Conservation (phyloP, 2,888 invertebrate species). For the Luperina testacea region DNA sequence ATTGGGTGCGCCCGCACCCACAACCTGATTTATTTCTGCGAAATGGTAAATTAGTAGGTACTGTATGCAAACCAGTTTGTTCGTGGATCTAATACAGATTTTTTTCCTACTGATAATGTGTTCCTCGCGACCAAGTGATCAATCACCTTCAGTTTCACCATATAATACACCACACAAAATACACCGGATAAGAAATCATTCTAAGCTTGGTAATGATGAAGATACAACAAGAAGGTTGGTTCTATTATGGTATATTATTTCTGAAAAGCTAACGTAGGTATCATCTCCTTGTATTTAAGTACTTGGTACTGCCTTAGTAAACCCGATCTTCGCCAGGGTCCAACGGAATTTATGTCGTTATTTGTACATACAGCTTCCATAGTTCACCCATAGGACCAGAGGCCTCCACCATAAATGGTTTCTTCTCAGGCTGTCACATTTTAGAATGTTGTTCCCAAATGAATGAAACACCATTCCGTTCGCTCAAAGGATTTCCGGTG, state of each 20-base stretch:
- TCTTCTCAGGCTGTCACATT: slow-evolving; percentile 21
- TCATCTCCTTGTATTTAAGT: background rate
- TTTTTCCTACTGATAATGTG: background rate
- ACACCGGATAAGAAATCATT: background rate
- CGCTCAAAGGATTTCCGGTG: slow-evolving; percentile 44
- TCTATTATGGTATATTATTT: background rate
- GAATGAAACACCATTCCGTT: slow-evolving; percentile 31
- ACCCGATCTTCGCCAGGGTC: background rate
- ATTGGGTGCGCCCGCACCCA: background rate
- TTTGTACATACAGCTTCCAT: background rate
- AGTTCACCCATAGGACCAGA: background rate
- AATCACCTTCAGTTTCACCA: background rate
- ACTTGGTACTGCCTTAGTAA: background rate
- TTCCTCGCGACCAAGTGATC: background rate
- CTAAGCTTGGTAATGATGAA: background rate
- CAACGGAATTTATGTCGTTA: background rate
- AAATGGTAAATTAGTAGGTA: slow-evolving; percentile 6
- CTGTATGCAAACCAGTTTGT: slow-evolving; percentile 42
- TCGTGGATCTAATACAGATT: slow-evolving; percentile 1
- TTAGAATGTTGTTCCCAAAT: slow-evolving; percentile 34
- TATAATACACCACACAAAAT: background rate
- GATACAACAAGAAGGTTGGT: background rate
- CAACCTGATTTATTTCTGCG: slow-evolving; percentile 41
- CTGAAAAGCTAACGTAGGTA: background rate
- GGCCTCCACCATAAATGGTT: background rate